Evolutionary conservation across 2,797 vertebrate genomes (phyloP).

Genomic region (Coilia nasus): DNA sequence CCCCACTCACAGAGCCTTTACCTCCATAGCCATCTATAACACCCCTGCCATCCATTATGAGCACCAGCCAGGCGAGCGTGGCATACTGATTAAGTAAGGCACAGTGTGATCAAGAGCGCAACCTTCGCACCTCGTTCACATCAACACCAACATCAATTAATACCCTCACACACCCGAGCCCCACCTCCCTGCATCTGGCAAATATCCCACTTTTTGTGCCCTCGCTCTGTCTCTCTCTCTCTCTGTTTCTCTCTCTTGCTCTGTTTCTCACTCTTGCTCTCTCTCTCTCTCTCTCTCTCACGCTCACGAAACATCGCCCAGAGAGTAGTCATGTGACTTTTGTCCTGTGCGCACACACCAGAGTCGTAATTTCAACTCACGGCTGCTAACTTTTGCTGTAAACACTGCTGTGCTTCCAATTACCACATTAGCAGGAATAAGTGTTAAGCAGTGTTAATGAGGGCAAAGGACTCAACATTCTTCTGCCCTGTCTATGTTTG

Average conservation of each 20-base stretch:
- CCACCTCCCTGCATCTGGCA: not conserved
- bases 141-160: constrained; percentile 28
- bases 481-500: not conserved
- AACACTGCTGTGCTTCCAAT: not conserved
- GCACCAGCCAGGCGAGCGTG: not conserved
- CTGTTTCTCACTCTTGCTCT: not conserved
- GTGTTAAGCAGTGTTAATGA: not conserved
- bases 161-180: not conserved
- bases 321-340: constrained; percentile 1
- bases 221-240: not conserved
- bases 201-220: not conserved
- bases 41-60: constrained; percentile 10
- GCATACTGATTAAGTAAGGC: constrained; percentile 25
- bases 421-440: not conserved
- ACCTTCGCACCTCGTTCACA: constrained; percentile 23
- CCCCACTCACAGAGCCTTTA: not conserved
- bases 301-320: not conserved
- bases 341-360: not conserved
- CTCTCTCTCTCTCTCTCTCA: not conserved
- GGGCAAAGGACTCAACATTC: not conserved
- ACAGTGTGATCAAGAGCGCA: constrained; percentile 14
- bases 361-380: not conserved
- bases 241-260: not conserved
- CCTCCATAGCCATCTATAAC: constrained; percentile 1
- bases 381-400: not conserved